phyloP scores from a whole-genome alignment of 2,888 invertebrate species.

The Scaptomyza parva region DNA sequence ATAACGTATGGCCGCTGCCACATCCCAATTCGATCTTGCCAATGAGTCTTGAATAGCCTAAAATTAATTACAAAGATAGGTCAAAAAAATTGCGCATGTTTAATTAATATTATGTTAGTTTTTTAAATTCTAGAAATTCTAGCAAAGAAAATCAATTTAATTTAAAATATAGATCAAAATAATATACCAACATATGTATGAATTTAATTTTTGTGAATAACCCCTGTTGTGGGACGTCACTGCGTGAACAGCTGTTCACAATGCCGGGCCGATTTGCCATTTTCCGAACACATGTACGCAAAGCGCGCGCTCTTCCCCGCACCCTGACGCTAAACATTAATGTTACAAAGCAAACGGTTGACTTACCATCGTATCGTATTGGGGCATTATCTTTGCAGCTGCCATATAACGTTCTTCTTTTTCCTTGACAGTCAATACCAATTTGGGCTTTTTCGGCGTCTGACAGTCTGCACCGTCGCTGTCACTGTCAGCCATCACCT shows the following conservation, averaged over 20 bases:
- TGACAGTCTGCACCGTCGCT: conserved; percentile 80
- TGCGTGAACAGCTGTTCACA: conserved; percentile 67
- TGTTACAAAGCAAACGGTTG: not conserved
- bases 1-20: conserved; percentile 81
- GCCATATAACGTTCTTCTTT: conserved; percentile 84
- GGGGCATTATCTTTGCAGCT: conserved; percentile 81
- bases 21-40: conserved; percentile 84
- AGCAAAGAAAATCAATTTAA: not conserved
- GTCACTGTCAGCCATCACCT: conserved; percentile 83
- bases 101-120: not conserved
- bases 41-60: conserved; percentile 85
- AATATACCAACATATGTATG: not conserved
- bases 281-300: conserved; percentile 58
- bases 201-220: not conserved
- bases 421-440: conserved; percentile 80
- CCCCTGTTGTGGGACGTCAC: conserved; percentile 33
- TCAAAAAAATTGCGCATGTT: not conserved
- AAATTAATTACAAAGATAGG: not conserved
- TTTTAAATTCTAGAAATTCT: too few species aligned
- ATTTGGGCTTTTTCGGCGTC: conserved; percentile 78
- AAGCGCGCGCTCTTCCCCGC: conserved; percentile 29
- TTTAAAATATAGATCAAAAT: not conserved
- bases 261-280: conserved; percentile 67
- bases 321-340: not conserved
- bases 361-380: conserved; percentile 84